Conservation (phyloP, 2,113 vertebrate species). For the Gadus chalcogrammus region DNA sequence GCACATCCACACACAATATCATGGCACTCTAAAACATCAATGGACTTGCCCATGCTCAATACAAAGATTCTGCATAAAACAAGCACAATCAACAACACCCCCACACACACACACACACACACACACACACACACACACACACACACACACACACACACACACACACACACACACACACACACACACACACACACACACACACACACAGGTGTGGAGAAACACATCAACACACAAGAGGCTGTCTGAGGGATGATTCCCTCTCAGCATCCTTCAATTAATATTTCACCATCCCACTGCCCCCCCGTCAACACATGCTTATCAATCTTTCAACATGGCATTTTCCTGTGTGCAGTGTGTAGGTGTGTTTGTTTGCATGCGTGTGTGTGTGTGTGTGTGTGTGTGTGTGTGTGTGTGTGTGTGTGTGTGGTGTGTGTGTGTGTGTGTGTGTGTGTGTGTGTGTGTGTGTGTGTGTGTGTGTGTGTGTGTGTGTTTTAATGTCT, state of each 20-base stretch:
- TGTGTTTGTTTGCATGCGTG: background rate
- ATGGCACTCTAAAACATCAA: too few relatives aligned
- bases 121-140: conserved; percentile 35
- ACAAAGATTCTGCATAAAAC: too few relatives aligned
- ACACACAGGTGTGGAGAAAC: conserved; percentile 24
- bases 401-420: conserved; percentile 19
- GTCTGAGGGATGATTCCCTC: conserved; percentile 48
- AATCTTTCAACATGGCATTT: conserved; percentile 75
- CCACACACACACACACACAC: background rate
- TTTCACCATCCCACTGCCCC: conserved; percentile 67
- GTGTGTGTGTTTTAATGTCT: conserved; percentile 18
- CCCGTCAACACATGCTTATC: conserved; percentile 63
- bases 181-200: conserved; percentile 11
- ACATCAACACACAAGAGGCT: too few relatives aligned
- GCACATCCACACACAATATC: too few relatives aligned
- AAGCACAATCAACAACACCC: too few relatives aligned
- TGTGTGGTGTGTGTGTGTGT: conserved; percentile 12
- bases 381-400: conserved; percentile 9
- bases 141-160: conserved; percentile 4
- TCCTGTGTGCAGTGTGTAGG: conserved; percentile 42
- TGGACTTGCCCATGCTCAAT: too few relatives aligned
- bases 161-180: conserved; percentile 27
- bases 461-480: conserved; percentile 9
- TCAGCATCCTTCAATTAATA: conserved; percentile 71
- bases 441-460: background rate